Base-by-base conservation (phyloP, 2,113 vertebrate genomes). In the Triplophysa rosa region DNA sequence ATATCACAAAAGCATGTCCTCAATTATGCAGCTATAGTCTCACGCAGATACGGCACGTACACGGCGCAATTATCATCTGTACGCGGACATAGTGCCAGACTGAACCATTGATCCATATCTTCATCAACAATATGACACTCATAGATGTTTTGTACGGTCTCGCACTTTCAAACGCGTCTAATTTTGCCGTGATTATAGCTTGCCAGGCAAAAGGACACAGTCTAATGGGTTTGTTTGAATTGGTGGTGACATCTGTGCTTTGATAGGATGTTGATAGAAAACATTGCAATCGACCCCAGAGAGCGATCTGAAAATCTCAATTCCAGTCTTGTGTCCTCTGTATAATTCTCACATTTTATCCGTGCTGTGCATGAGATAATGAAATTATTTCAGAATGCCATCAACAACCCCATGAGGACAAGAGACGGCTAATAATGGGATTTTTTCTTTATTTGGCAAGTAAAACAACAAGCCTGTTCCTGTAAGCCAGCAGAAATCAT, bases 1-100 rank as follows among this genome's bases (percentile, higher is more conserved):
- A 84, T 88, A 90, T 91, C 67, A 89, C 87, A 77, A 70, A 86
- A 90, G 90, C 88, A 88, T 88, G 84, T 91, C 81, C 86, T 82
- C 91, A 92, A 91, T 92, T 92, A 91, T 75, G 85, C 67, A 80
- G 69, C 85, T 82, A 88, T 88, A 91, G 87, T 49, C 84, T 73
- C 79, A 83, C 21, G 82, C 86, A 85, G 86, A 91, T 89, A 87
- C 84, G 85, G 83, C 52, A 47, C 69, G 79, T 76, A 61, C 82
- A 87, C 77, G 81, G 82, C 81, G 85, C 82, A 78, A 80, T 83
- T 83, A 90, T 86, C 88, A 88, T 92, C 85, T 90, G 85, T 88
- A 84, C 79, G 75, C 84, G 86, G 85, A 86, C 84, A 80, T 82
- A 84, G 73, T 4, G 40, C 82, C 77, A 74, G 37, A 65, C 84